Conservation (phyloP, 2,113 vertebrate genomes). For the Neogale vison region DNA sequence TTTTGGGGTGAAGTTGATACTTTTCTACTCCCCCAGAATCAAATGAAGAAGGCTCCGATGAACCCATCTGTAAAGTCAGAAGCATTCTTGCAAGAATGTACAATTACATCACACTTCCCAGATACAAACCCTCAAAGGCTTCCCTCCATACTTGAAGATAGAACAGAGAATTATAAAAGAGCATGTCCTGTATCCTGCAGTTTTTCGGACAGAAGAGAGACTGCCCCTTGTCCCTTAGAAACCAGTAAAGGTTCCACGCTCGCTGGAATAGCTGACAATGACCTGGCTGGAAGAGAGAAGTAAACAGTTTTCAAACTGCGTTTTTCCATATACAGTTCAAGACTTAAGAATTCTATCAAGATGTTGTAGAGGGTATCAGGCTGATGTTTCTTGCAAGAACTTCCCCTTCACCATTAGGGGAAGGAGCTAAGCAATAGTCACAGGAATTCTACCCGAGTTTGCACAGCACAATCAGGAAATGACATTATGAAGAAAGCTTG, state of each 20-base stretch:
- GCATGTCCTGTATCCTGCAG: not conserved
- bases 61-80: not conserved
- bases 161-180: not conserved
- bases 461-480: not conserved
- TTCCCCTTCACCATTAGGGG: not conserved
- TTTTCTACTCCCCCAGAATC: not conserved
- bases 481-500: not conserved
- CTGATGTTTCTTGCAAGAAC: not conserved
- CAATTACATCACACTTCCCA: not conserved
- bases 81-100: not conserved
- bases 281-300: not conserved
- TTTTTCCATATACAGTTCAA: not conserved
- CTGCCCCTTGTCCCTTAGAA: not conserved
- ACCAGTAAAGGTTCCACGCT: not conserved
- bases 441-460: not conserved
- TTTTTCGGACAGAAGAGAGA: not conserved
- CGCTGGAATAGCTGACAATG: not conserved
- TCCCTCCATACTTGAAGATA: not conserved
- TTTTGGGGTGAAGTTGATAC: not conserved
- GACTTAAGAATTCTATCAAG: not conserved
- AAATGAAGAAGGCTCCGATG: not conserved
- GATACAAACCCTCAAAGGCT: fast-evolving
- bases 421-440: not conserved
- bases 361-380: not conserved
- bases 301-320: not conserved